A percentile compares a stretch with the other conserved stretches of the same genome.
These are phyloP conservation scores for Sarcophaga carnaria DNA, from an alignment of 2,888 invertebrate species.

Conservation along the genomic window DNA sequence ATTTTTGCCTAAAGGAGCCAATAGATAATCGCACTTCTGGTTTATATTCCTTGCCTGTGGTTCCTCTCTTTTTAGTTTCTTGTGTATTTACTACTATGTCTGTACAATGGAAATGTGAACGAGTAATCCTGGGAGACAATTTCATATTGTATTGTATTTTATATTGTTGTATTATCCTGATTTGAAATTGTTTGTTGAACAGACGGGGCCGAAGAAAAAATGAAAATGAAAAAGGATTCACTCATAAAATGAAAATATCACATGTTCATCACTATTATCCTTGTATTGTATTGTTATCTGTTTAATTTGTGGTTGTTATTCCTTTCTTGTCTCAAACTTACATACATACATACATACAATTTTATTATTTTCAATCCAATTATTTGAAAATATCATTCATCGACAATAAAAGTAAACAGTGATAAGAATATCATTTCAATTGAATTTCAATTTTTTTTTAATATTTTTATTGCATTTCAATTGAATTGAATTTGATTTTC, in stretches of 20 bases:
- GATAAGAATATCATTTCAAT: slow-evolving; percentile 57
- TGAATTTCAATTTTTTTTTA: neutral
- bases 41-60: neutral
- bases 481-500: slow-evolving; percentile 53
- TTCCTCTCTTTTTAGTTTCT: neutral
- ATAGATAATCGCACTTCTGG: slow-evolving; percentile 57
- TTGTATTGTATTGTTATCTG: slow-evolving; percentile 25
- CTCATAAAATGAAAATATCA: slow-evolving; percentile 62
- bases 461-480: slow-evolving; percentile 47
- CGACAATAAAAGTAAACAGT: slow-evolving; percentile 67
- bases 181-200: neutral
- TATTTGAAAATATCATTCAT: slow-evolving; percentile 56
- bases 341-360: neutral
- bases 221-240: slow-evolving; percentile 50
- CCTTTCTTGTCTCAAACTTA: neutral
- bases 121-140: slow-evolving; percentile 49
- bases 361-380: slow-evolving; percentile 63
- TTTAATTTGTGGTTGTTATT: slow-evolving; percentile 7
- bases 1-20: slow-evolving; percentile 4
- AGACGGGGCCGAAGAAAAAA: neutral
- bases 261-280: slow-evolving; percentile 53
- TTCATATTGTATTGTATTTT: slow-evolving; percentile 42
- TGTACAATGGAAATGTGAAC: neutral
- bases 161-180: slow-evolving; percentile 44
- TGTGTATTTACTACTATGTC: neutral